Conservation (phyloP, 30 jellyfish, hydroid and myxozoan genomes). For the Chrysaora quinquecirrha region DNA sequence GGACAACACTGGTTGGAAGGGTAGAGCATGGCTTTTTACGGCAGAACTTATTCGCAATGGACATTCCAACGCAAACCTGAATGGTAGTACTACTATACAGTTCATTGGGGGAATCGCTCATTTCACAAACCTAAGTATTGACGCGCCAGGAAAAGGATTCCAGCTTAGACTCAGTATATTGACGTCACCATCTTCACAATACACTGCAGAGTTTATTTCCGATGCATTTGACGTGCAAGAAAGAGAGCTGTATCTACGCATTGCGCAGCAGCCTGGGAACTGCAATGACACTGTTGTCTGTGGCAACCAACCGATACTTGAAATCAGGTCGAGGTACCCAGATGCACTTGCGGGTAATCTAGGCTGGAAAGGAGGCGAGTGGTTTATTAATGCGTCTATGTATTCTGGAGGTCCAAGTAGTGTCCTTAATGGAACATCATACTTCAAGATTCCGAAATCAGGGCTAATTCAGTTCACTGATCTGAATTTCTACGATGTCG, state of each 20-base stretch:
- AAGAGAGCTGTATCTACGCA: conserved; percentile 55
- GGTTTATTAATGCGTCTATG: conserved; percentile 77
- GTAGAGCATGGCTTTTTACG: conserved; percentile 73
- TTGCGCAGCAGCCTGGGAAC: conserved; percentile 83
- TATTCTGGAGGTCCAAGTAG: conserved; percentile 45
- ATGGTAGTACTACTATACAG: conserved; percentile 66
- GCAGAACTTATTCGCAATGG: conserved; percentile 63
- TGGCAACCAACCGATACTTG: conserved; percentile 84
- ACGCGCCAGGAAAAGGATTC: conserved; percentile 68
- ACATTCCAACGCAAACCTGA: conserved; percentile 34
- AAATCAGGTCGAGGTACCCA: conserved; percentile 63
- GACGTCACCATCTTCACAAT: conserved; percentile 71
- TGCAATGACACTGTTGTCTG: conserved; percentile 85
- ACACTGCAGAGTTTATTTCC: conserved; percentile 47
- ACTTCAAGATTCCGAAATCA: conserved; percentile 56
- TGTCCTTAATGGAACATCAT: conserved; percentile 62
- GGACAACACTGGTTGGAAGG: conserved; percentile 84
- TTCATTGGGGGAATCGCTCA: conserved; percentile 42
- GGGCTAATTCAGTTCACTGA: conserved; percentile 69
- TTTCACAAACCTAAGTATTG: conserved; percentile 68
- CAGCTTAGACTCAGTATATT: conserved; percentile 32
- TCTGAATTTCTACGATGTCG: conserved; percentile 59
- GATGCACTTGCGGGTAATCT: conserved; percentile 82
- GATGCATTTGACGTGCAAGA: conserved; percentile 68
- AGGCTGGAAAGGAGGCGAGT: conserved; percentile 73